Conservation (phyloP, 2,888 invertebrate species). For the Lycia hirtaria region DNA sequence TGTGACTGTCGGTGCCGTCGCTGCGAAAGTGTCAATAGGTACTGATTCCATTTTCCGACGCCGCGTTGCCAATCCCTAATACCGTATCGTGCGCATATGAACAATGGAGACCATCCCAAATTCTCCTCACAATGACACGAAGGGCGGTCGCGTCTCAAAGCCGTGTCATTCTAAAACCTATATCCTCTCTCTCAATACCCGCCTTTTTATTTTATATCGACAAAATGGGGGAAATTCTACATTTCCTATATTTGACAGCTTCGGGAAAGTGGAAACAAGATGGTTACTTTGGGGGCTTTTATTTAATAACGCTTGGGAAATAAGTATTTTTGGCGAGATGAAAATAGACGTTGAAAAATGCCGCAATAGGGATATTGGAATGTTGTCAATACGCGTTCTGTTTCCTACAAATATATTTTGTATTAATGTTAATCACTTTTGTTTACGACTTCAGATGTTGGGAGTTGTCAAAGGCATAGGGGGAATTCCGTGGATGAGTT, state of each 20-base stretch:
- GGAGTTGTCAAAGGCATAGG: too few relatives aligned
- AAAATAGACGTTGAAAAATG: conserved; percentile 15
- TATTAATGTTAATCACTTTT: too few relatives aligned
- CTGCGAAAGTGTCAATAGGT: too few relatives aligned
- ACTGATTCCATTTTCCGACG: too few relatives aligned
- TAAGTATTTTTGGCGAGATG: conserved; percentile 16
- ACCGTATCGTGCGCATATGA: conserved; percentile 1
- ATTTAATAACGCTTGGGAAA: conserved; percentile 27
- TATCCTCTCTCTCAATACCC: conserved; percentile 42
- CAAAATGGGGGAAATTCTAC: conserved; percentile 41
- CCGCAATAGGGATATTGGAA: not conserved
- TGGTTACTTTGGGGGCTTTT: conserved; percentile 30
- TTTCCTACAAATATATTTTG: not conserved
- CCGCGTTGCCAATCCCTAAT: not conserved
- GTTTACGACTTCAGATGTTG: too few relatives aligned
- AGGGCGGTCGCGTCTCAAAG: conserved; percentile 40
- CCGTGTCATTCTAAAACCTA: conserved; percentile 46
- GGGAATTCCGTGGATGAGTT: too few relatives aligned
- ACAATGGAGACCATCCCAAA: conserved; percentile 31
- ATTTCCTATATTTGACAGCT: conserved; percentile 41
- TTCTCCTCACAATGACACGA: conserved; percentile 38
- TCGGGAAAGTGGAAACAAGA: conserved; percentile 33
- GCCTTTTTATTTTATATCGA: conserved; percentile 43
- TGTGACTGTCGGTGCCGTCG: too few relatives aligned
- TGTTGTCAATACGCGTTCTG: not conserved